Evolutionary conservation across 1,140 invertebrate species (phyloP), one percentile per base, ranked within the genome.

Genomic region (Aphis craccivora): DNA sequence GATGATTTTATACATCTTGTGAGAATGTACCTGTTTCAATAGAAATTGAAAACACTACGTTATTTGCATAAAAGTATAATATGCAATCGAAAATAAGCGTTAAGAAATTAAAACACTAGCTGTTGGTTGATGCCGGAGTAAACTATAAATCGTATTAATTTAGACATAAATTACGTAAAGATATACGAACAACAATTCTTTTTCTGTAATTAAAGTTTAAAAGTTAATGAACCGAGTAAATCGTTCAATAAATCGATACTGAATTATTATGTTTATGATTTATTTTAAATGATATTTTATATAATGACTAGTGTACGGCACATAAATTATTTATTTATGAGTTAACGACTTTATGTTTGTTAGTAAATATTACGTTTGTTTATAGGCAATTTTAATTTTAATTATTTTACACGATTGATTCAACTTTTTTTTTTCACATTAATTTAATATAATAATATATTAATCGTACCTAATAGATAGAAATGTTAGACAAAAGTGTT

Each of bases 251-350:
- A 76, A n/a, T 76, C 60, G 14, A 67, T 76, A 76, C 30, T 22
- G 60, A n/a, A 76, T 76, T 14, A 76, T 76, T 76, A 76, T n/a
- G 30, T 35, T 76, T 76, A n/a, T 76, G 60, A 76, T 76, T 76
- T 76, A 76, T 76, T 67, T n/a, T n/a, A 35, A 76, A 76, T 76
- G n/a, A n/a, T 76, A 76, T 76, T n/a, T 76, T 67, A 67, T 30
- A n/a, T 4, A n/a, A 76, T 3, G 14, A 0, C 2, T 76, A n/a
- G 14, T n/a, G 18, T 76, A 76, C 1, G n/a, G n/a, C 30, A 18
- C 1, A 76, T n/a, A n/a, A 76, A 76, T 76, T n/a, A 76, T 76
- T n/a, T n/a, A 76, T n/a, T 76, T 76, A 76, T 76, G 60, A 76
- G 48, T 4, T 76, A 60, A 51, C 18, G 48, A 51, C 14, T 60